These are phyloP conservation scores for Amaurobius ferox DNA, from an alignment of 2,888 invertebrate species.

Conservation along the genomic window DNA sequence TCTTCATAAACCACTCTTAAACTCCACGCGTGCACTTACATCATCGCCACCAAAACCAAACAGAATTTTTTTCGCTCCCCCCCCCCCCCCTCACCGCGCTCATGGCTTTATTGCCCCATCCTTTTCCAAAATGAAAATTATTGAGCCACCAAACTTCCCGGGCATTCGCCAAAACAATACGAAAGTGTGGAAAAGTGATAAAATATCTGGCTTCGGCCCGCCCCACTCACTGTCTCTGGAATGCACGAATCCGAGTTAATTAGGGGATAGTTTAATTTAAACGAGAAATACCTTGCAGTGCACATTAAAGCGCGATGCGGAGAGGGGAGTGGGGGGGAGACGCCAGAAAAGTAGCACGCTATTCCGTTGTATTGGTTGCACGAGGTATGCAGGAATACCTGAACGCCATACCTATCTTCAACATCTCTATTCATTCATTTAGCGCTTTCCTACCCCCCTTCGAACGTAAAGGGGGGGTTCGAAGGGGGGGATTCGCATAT, in stretches of 20 bases:
- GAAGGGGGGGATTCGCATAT: not conserved
- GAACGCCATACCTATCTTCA: slow-evolving; percentile 49
- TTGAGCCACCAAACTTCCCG: slow-evolving; percentile 51
- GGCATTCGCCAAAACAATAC: slow-evolving; percentile 64
- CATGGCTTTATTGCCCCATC: slow-evolving; percentile 53
- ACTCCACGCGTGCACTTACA: slow-evolving; percentile 50
- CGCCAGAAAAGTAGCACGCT: slow-evolving; percentile 38
- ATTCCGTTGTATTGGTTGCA: slow-evolving; percentile 42
- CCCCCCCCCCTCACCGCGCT: too few relatives aligned
- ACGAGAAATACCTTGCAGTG: slow-evolving; percentile 13
- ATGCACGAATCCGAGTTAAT: slow-evolving; percentile 69
- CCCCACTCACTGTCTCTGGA: slow-evolving; percentile 30
- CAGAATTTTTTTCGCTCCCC: too few relatives aligned
- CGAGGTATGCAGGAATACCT: slow-evolving; percentile 48
- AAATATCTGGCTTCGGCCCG: slow-evolving; percentile 55
- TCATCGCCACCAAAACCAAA: slow-evolving; percentile 64
- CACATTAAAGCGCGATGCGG: too few relatives aligned
- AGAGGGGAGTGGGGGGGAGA: not conserved
- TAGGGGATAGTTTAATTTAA: slow-evolving; percentile 69
- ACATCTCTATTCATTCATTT: slow-evolving; percentile 54
- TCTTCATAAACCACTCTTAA: slow-evolving; percentile 70
- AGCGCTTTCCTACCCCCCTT: slow-evolving; percentile 18
- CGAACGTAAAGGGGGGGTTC: not conserved
- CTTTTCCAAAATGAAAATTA: slow-evolving; percentile 67
- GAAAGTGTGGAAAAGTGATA: slow-evolving; percentile 59